Base-by-base conservation (phyloP, 2,888 invertebrate genomes). In the Ganaspis brasiliensis region DNA sequence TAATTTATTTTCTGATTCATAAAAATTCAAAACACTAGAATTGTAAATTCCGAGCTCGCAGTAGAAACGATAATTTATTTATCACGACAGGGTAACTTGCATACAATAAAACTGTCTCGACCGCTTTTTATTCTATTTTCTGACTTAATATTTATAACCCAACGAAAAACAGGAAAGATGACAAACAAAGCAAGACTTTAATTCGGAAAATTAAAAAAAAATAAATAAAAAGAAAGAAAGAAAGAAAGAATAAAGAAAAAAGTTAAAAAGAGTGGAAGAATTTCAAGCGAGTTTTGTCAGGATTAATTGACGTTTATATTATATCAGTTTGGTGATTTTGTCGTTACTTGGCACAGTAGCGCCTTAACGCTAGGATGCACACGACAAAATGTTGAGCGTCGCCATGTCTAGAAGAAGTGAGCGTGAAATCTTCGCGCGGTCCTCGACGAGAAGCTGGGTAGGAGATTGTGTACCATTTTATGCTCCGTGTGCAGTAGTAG, bases 361-460 rank as follows among this genome's bases (percentile, higher is more conserved):
- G 72, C 75, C 77, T 76, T 79, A 72, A 73, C 73, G 74, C 61
- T 74, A 76, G 76, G 78, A 79, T 81, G 81, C 76, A 78, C 77
- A 79, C 71, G 79, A 79, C 77, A 71, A 76, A 75, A 81, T 81
- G 76, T 76, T 78, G 71, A 72, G 75, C 63, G 63, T 72, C 76
- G 79, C 79, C 79, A 76, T 77, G 76, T 76, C 76, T 80, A 80
- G 78, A 77, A 80, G 71, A 80, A 76, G 75, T 75, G 73, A 56
- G n/a, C 40, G 73, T 74, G 75, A 75, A 73, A 74, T 67, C 67
- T 75, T 77, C 56, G 63, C 72, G 55, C 72, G 57, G 72, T 56
- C 49, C 76, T 79, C 67, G 72, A 52, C 55, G 52, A 57, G 26
- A 67, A 45, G 8, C 67, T 67, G 21, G 24, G 63, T 49, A 24